Conservation (phyloP, 1,140 invertebrate genomes). For the Lineus longissimus region DNA sequence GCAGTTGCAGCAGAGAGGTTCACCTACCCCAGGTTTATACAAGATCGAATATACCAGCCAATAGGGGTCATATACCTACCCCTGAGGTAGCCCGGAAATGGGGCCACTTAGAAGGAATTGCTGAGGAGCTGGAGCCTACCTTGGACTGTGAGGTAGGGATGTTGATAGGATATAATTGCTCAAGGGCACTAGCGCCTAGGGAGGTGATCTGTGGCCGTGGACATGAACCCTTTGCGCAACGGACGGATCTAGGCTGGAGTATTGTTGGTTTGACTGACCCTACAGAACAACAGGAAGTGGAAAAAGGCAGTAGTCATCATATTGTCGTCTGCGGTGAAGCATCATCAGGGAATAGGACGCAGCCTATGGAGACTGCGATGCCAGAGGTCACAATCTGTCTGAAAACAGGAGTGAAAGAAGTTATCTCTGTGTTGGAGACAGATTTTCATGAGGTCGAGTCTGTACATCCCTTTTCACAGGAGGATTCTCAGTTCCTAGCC, state of each 20-base stretch:
- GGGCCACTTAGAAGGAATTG: conserved; percentile 10
- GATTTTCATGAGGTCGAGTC: too few species aligned
- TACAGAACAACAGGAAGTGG: too few species aligned
- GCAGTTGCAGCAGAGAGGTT: too few species aligned
- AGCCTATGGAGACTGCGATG: too few species aligned
- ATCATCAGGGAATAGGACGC: too few species aligned
- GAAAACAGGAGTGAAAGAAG: too few species aligned
- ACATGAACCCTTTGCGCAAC: conserved; percentile 14
- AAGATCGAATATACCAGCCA: conserved; percentile 19
- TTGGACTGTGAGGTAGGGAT: conserved; percentile 13
- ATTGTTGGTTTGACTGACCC: conserved; percentile 16
- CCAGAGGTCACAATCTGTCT: too few species aligned
- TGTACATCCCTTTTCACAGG: too few species aligned
- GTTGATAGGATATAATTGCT: conserved; percentile 21
- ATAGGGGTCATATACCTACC: conserved; percentile 18
- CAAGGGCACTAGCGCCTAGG: conserved; percentile 9
- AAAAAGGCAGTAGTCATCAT: neutral
- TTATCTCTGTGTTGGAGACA: too few species aligned
- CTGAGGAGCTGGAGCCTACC: neutral
- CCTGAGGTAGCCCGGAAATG: conserved; percentile 12
- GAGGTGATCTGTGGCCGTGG: conserved; percentile 12
- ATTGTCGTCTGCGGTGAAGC: too few species aligned
- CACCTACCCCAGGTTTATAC: too few species aligned
- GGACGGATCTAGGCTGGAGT: conserved; percentile 19
- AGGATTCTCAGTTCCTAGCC: too few species aligned